Conservation (phyloP, 1,140 invertebrate species). For the Elysia chlorotica region DNA sequence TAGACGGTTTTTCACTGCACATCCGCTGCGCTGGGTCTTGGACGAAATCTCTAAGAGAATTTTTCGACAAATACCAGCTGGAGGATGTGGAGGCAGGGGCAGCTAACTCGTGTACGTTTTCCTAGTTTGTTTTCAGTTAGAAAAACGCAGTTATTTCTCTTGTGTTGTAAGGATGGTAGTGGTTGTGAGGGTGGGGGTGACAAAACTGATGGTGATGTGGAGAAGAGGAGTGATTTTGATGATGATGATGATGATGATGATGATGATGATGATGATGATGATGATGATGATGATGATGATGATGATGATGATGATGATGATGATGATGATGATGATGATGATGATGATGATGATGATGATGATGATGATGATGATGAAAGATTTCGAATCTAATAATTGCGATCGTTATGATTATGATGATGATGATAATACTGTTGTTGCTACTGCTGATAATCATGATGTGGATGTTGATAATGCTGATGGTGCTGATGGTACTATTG, state of each 20-base stretch:
- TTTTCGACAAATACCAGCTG: constrained; percentile 72
- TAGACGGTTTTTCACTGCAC: no score
- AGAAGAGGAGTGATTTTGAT: no score
- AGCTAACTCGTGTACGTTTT: not conserved
- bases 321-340: constrained; percentile 13
- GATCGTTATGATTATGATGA: constrained; percentile 15
- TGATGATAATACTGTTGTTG: no score
- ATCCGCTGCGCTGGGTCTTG: constrained; percentile 92
- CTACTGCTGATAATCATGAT: constrained; percentile 4
- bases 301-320: constrained; percentile 18
- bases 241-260: constrained; percentile 21
- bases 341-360: constrained; percentile 5
- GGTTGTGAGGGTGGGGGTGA: no score
- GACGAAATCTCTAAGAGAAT: constrained; percentile 88
- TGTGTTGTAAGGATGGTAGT: no score
- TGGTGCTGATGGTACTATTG: no score
- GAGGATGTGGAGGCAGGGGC: constrained; percentile 1
- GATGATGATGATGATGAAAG: constrained; percentile 16
- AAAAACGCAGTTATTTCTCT: no score
- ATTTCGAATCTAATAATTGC: not conserved
- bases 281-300: constrained; percentile 18
- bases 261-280: constrained; percentile 22
- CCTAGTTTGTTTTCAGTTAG: no score
- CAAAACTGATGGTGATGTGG: no score
- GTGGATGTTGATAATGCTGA: not conserved